Evolutionary conservation across 1,140 invertebrate genomes (phyloP), one percentile per base, ranked within the genome.

Genomic region (Sweltsa coloradensis): DNA sequence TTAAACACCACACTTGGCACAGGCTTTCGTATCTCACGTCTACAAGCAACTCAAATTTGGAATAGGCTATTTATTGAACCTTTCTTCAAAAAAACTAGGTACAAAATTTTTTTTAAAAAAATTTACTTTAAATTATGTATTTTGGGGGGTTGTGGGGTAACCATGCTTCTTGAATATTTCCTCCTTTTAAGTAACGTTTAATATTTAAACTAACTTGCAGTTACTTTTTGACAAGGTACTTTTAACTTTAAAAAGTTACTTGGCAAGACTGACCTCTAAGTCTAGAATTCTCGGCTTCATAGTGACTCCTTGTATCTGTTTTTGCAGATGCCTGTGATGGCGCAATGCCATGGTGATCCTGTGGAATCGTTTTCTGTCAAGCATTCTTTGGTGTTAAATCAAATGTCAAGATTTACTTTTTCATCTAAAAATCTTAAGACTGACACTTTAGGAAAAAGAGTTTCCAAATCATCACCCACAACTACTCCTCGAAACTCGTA

Each of bases 301-400:
- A 31, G 9, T 9, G 14, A 31, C n/a, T 31, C n/a, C 9, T 9
- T 9, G 14, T 9, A 31, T 31, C 34, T 37, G 5, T 5, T 18
- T 37, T 47, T 47, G 13, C 34, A 47, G 45, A 22, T 16, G 24
- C 18, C 11, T 24, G 16, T 47, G 3, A 21, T 36, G 13, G 22
- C 7, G 23, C 16, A 34, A 24, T 25, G 16, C 24, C 26, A 36
- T 25, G 47, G 42, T 41, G 47, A 46, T 2, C 23, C 37, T 26
- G 21, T 49, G 16, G 51, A 52, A 11, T 25, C 31, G 4, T 49
- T 49, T 49, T 18, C 26, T 23, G 43, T 49, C 7, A 52, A 45
- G 25, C 41, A 52, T 27, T 31, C 19, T 45, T 49, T 52, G 18
- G 26, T 49, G 19, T 40, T 19, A 13, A 52, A 49, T 45, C 51